Base-by-base conservation (phyloP, 2,113 vertebrate genomes). In the Scomber japonicus region DNA sequence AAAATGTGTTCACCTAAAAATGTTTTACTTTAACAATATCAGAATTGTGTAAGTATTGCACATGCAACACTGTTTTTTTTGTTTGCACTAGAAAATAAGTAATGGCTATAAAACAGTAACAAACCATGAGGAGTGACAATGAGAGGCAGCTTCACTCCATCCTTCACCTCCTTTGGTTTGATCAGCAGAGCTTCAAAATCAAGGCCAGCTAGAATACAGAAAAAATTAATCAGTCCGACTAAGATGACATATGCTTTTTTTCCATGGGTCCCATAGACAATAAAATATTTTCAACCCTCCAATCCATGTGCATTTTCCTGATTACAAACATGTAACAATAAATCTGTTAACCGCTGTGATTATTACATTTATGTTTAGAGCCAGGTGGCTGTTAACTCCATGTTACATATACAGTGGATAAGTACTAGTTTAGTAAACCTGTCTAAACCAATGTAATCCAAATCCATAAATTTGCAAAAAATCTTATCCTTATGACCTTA, bases 131-230 rank as follows among this genome's bases (percentile, higher is more conserved):
- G 97, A 82, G 84, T 94, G 75, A 98, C 96, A 0, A 99, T 90
- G 76, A 99, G 91, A 17, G 98, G 97, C 21, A 95, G 87, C 68
- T 96, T 97, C 67, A 84, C 88, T 49, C 92, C 91, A 30, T 94
- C 68, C 1, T 93, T 81, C 19, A 85, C 48, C 30, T 94, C 70
- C 1, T 91, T 95, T 49, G 98, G 98, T 90, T 94, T 96, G 78
- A 99, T 88, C 55, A 99, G 91, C 80, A 99, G 93, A 45, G 94
- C 96, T 92, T 99, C 97, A 8, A 97, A 99, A 84, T 97, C 95
- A 79, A 99, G 94, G 48, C 93, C 97, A 78, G 82, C 98, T 99
- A 80, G 0, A 86, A 86, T 35, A 80, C 17, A 71, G 61, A 49
- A 54, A 72, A 11, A 63, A 17, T 0, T 12, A n/a, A 50, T 76